Base-by-base conservation (phyloP, 1,140 invertebrate genomes). In the Cherax destructor region DNA sequence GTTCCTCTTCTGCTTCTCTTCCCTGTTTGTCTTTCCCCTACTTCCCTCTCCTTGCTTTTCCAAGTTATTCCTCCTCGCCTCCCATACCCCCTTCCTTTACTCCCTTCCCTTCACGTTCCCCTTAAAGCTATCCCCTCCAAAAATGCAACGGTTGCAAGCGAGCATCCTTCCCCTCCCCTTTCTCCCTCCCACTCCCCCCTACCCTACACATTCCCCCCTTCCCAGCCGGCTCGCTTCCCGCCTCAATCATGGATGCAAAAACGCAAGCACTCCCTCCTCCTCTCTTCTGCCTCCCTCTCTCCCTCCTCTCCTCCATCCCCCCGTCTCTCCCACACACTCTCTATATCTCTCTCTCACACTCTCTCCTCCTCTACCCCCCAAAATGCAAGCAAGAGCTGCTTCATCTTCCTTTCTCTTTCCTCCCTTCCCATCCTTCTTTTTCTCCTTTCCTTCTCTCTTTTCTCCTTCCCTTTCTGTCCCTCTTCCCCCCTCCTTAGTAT, bases 41-140 rank as follows among this genome's bases (percentile, higher is more conserved):
- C 49, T 74, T 65, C 65, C 83, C 69, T 74, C 49, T n/a, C 69
- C 81, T 69, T 50, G 41, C 83, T 24, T 74, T 18, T 85, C 65
- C 65, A 61, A 52, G 16, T 3, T 41, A 2, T 21, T 41, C 83
- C 83, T 69, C 49, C 78, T 21, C 81, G 5, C 24, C 65, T 24
- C 52, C 84, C 69, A n/a, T 11, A 50, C 30, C 49, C 24, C 41
- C 83, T 24, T 69, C 30, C 59, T 47, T 56, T 13, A 9, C 52
- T 59, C 61, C 10, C 18, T 65, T 16, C 61, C 61, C 69, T n/a
- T 30, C n/a, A 5, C 6, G 6, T 30, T 6, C 7, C 69, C n/a
- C 21, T 74, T 74, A 24, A 24, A 74, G 69, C 61, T 16, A 65
- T 65, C 61, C 69, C 65, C 47, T 56, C 47, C 47, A 79, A 50